phyloP scores from a whole-genome alignment of 2,797 vertebrate genomes.

The Aulostomus chinensis region DNA sequence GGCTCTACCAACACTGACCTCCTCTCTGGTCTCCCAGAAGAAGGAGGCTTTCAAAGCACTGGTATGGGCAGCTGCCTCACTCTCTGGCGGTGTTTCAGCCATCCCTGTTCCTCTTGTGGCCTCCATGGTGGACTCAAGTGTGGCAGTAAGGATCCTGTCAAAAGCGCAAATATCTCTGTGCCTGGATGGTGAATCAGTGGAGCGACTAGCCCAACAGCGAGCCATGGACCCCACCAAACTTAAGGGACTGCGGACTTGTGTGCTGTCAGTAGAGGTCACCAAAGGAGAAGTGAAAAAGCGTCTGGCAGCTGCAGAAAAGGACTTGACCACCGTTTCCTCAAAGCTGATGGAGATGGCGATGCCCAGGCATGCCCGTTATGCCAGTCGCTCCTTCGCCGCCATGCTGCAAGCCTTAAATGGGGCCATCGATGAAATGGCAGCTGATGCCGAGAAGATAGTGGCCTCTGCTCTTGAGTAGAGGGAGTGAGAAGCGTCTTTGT shows the following conservation, averaged over 20 bases:
- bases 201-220: constrained; percentile 59
- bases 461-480: constrained; percentile 34
- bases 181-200: constrained; percentile 70
- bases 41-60: constrained; percentile 75
- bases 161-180: constrained; percentile 74
- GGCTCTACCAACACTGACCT: constrained; percentile 68
- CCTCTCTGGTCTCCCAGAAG: constrained; percentile 65
- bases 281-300: constrained; percentile 72
- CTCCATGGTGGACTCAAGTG: constrained; percentile 75
- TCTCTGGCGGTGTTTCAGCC: constrained; percentile 74
- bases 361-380: constrained; percentile 66
- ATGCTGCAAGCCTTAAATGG: constrained; percentile 74
- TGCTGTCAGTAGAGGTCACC: constrained; percentile 70
- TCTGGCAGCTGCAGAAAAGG: constrained; percentile 65
- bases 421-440: constrained; percentile 76
- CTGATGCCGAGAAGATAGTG: constrained; percentile 71
- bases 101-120: constrained; percentile 78
- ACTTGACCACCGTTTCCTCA: constrained; percentile 40
- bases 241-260: constrained; percentile 63
- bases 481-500: constrained; percentile 26
- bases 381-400: constrained; percentile 70
- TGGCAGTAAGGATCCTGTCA: constrained; percentile 69
- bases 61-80: constrained; percentile 75
- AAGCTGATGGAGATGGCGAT: constrained; percentile 74
- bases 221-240: constrained; percentile 42